phyloP scores from a whole-genome alignment of 2,113 vertebrate species.

The Coreoperca whiteheadi region DNA sequence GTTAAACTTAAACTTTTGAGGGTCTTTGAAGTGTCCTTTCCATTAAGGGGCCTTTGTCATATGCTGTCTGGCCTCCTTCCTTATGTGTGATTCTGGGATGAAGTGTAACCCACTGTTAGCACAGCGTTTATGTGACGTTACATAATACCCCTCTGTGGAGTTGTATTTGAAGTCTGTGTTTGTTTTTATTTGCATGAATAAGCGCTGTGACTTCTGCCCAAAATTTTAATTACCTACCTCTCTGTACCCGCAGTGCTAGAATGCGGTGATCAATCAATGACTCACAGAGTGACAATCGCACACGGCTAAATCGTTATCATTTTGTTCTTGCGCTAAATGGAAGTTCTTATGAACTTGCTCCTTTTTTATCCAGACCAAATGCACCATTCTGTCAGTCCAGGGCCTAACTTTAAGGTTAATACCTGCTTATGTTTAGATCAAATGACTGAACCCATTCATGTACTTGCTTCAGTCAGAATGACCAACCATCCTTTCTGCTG shows the following conservation, averaged over 20 bases:
- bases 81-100: slow-evolving; percentile 17
- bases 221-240: slow-evolving; percentile 11
- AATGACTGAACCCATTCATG: not conserved
- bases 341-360: not conserved
- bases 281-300: not conserved
- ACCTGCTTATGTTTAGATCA: not conserved
- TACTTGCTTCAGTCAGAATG: not conserved
- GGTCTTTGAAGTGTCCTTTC: not conserved
- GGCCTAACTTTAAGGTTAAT: not conserved
- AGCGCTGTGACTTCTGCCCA: not conserved
- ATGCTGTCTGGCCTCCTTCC: not conserved
- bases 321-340: not conserved
- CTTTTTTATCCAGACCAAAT: not conserved
- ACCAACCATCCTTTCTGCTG: not conserved
- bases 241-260: slow-evolving; percentile 2
- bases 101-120: slow-evolving; percentile 37
- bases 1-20: slow-evolving; percentile 41
- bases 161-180: slow-evolving; percentile 15
- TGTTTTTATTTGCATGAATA: slow-evolving; percentile 11
- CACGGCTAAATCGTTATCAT: slow-evolving; percentile 10
- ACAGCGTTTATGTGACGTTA: slow-evolving; percentile 21
- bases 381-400: not conserved
- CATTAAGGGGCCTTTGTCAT: not conserved
- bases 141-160: slow-evolving; percentile 11
- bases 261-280: slow-evolving; percentile 15